Conservation (phyloP, 1,140 invertebrate species). For the Lepidurus couesii region DNA sequence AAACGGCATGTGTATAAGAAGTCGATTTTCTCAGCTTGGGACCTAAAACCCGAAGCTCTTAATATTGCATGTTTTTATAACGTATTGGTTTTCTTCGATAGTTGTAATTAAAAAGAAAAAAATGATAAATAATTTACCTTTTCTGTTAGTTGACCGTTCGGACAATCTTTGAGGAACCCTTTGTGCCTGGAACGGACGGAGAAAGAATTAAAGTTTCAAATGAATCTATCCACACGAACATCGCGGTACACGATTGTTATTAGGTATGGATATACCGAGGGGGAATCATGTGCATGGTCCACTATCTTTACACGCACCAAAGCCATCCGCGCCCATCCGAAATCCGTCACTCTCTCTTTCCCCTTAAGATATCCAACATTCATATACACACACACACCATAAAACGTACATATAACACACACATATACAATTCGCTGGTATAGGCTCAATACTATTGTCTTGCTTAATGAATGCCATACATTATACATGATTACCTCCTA, state of each 20-base stretch:
- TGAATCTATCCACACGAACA: conserved; percentile 10
- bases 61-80: background rate
- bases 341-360: background rate
- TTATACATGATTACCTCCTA: background rate
- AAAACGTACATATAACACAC: background rate
- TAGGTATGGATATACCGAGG: too few species aligned
- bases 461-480: background rate
- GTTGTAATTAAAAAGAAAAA: background rate
- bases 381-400: background rate
- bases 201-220: conserved; percentile 24
- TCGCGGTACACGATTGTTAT: background rate
- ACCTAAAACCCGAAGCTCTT: too few species aligned
- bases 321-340: background rate
- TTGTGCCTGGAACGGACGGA: conserved; percentile 66
- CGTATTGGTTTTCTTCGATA: background rate
- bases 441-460: background rate
- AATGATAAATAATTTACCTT: conserved; percentile 57
- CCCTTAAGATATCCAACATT: background rate
- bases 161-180: conserved; percentile 89
- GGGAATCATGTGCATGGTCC: background rate
- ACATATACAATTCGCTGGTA: background rate
- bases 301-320: conserved; percentile 1
- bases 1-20: too few species aligned
- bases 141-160: conserved; percentile 83
- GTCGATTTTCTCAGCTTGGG: too few species aligned